Base-by-base conservation (phyloP, 2,888 invertebrate genomes). In the Priocnemis perturbator region DNA sequence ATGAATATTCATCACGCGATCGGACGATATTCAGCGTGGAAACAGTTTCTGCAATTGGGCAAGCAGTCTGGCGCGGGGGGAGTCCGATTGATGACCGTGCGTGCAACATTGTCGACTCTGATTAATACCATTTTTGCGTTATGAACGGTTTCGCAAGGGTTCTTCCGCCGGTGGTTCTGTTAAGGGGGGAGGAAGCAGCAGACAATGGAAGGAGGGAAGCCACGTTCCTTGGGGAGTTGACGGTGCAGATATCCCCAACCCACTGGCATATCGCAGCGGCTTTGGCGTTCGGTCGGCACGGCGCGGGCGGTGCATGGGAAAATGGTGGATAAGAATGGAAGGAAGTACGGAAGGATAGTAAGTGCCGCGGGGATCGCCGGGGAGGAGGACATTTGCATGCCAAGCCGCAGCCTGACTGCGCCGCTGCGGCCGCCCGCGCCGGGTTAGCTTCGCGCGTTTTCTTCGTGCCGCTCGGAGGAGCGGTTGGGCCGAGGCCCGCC, bases 351-450 rank as follows among this genome's bases (percentile, higher is more conserved):
- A 57, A 45, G 44, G 50, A 69, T 53, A 59, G 56, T 47, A 60
- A 68, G 60, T 60, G 57, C 50, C 44, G 60, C 23, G 53, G 63
- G 62, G 67, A 50, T 47, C 56, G 50, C 20, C 44, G 67, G 73
- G 75, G 62, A 67, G 60, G 67, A 65, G 71, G 59, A 73, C 78
- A 81, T 82, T 82, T 81, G 78, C 81, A 82, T 82, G 76, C 77
- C 71, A 62, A 69, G 74, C 65, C 76, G 64, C 71, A 81, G 75
- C 69, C 81, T 67, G 69, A 71, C 77, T 78, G 77, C 68, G 79
- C 74, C 74, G 73, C 71, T 68, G 67, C 76, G 78, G 69, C 73
- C 76, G n/a, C n/a, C n/a, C 70, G 60, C 50, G 17, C 71, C 76
- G 11, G 37, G n/a, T 19, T 19, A 4, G 50, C 50, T 50, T n/a